phyloP scores from a whole-genome alignment of 1,140 invertebrate genomes.

The Armadillidium nasatum region DNA sequence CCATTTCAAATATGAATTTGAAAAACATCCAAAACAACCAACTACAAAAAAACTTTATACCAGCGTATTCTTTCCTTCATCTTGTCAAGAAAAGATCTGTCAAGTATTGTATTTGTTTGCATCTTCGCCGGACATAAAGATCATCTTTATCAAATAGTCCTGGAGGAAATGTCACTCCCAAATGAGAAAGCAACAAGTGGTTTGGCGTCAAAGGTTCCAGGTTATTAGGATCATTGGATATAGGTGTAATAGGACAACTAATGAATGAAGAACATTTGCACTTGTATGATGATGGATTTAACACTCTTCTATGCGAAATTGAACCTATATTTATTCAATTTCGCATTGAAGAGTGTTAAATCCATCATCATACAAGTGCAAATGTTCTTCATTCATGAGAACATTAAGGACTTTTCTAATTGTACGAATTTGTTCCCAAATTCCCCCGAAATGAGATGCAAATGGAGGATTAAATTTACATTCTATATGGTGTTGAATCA shows the following conservation, averaged over 20 bases:
- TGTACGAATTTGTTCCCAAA: slow-evolving; percentile 12
- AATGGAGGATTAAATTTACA: slow-evolving; percentile 43
- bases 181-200: not conserved
- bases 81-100: not conserved
- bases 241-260: not conserved
- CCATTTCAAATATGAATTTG: no score
- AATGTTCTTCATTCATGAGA: not conserved
- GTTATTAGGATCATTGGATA: not conserved
- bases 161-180: not conserved
- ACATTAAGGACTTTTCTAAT: not conserved
- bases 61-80: no score
- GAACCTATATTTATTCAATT: not conserved
- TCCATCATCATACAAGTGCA: not conserved
- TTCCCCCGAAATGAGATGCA: slow-evolving; percentile 41
- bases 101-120: not conserved
- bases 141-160: not conserved
- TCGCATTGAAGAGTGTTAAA: not conserved
- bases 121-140: not conserved
- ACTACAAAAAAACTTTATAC: no score
- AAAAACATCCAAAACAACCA: no score
- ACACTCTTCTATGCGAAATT: not conserved
- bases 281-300: not conserved
- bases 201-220: no score
- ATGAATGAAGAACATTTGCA: not conserved
- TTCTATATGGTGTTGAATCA: slow-evolving; percentile 24